phyloP scores from a whole-genome alignment of 2,888 invertebrate species.

The Hemaris fuciformis region DNA sequence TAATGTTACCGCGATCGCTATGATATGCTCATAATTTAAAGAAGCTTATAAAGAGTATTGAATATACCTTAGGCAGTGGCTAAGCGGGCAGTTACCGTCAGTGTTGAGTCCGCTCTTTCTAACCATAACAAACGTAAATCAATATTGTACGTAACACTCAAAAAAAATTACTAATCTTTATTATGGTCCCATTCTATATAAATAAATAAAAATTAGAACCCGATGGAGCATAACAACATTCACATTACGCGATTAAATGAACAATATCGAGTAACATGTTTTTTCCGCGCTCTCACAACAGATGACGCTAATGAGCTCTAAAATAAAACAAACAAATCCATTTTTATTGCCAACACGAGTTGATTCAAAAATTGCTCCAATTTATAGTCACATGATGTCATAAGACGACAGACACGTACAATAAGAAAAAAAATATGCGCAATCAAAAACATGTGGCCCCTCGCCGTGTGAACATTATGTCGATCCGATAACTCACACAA shows the following conservation, averaged over 20 bases:
- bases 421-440: constrained; percentile 68
- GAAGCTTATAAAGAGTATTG: too few species aligned
- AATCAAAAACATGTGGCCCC: constrained; percentile 72
- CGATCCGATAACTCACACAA: constrained; percentile 59
- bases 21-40: too few species aligned
- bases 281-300: constrained; percentile 20
- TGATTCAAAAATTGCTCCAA: constrained; percentile 68
- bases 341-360: constrained; percentile 67
- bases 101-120: too few species aligned
- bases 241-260: not conserved
- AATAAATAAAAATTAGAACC: too few species aligned
- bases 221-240: not conserved
- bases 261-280: not conserved
- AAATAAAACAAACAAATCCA: constrained; percentile 67
- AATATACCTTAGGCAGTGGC: too few species aligned
- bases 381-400: constrained; percentile 67
- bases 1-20: too few species aligned
- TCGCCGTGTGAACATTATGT: constrained; percentile 73
- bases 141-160: too few species aligned
- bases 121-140: too few species aligned
- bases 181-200: too few species aligned
- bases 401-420: constrained; percentile 39
- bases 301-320: constrained; percentile 38
- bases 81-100: too few species aligned
- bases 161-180: too few species aligned